A percentile compares a stretch with the other conserved stretches of the same genome.
phyloP scores from a whole-genome alignment of 2,113 vertebrate genomes.

The Pedetes capensis region DNA sequence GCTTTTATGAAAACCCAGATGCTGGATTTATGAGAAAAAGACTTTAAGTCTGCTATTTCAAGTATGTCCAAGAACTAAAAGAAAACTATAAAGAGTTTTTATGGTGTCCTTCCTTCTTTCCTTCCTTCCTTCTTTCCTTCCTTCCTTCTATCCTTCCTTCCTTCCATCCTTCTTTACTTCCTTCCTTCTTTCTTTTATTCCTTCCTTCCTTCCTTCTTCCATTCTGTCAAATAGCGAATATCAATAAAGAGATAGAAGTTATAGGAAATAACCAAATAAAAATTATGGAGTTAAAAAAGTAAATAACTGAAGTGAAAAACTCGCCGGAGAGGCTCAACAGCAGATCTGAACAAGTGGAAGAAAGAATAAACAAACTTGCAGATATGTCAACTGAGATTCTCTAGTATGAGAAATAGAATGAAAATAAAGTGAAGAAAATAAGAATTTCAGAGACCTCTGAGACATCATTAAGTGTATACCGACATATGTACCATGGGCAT shows the following conservation, averaged over 20 bases:
- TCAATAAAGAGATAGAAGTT: background rate
- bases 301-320: background rate
- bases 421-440: background rate
- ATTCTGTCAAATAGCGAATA: constrained; percentile 3
- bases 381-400: background rate
- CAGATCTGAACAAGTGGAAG: background rate
- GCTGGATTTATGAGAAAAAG: background rate
- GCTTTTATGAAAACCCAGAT: background rate
- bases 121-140: too few relatives aligned
- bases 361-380: background rate
- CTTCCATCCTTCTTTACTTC: too few relatives aligned
- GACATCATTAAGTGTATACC: background rate
- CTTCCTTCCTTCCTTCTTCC: too few relatives aligned
- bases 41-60: background rate
- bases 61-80: background rate
- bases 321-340: background rate
- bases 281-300: background rate
- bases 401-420: background rate
- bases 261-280: background rate
- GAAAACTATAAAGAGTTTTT: too few relatives aligned
- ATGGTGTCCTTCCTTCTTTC: too few relatives aligned
- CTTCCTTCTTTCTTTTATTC: too few relatives aligned
- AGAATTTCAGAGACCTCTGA: background rate
- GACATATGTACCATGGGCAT: background rate
- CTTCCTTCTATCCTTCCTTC: too few relatives aligned